Evolutionary conservation across 2,113 vertebrate genomes (phyloP).

Genomic region (Geococcyx californianus): DNA sequence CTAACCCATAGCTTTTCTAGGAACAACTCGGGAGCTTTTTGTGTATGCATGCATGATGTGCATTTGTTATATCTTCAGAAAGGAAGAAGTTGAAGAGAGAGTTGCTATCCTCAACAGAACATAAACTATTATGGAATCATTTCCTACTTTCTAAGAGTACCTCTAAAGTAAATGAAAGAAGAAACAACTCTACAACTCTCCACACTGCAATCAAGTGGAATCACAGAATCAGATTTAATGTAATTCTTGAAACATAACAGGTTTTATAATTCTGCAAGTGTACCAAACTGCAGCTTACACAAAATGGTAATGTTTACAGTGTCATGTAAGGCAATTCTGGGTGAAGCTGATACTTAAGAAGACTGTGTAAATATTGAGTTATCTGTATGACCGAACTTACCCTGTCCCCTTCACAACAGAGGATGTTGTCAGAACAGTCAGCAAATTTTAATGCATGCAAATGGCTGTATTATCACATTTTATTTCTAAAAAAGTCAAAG

Average conservation of each 20-base stretch:
- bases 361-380: neutral
- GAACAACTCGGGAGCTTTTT: neutral
- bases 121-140: neutral
- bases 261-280: neutral
- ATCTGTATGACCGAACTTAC: neutral
- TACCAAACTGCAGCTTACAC: neutral
- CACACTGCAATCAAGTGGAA: neutral
- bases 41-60: fast-evolving
- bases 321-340: neutral
- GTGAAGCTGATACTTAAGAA: neutral
- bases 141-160: neutral
- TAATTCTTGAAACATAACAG: neutral
- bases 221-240: neutral
- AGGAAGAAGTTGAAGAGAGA: neutral
- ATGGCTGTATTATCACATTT: neutral
- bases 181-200: neutral
- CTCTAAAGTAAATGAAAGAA: neutral
- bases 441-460: neutral
- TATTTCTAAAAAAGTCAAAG: neutral
- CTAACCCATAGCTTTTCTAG: neutral
- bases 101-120: neutral
- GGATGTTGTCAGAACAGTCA: neutral
- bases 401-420: neutral
- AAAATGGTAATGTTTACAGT: neutral
- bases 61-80: neutral